Evolutionary conservation across 35 echinoderm and acorn worm genomes (phyloP).

Genomic region (Amphiura filiformis): DNA sequence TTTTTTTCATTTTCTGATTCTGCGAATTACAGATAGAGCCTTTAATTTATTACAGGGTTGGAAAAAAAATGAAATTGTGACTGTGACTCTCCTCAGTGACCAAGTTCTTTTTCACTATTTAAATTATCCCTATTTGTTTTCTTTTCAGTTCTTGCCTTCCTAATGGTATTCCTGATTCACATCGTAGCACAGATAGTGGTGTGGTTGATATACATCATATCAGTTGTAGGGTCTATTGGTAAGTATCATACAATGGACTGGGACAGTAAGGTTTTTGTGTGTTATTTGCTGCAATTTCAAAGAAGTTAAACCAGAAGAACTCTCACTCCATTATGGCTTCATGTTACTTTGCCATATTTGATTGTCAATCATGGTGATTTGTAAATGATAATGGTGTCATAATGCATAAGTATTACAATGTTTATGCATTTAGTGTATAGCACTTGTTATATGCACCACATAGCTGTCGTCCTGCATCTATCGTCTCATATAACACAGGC

Average conservation of each 20-base stretch:
- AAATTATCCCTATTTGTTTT: slow-evolving; percentile 9
- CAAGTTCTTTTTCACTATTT: neutral
- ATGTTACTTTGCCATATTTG: neutral
- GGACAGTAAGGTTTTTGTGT: neutral
- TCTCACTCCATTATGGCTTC: neutral
- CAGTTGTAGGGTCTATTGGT: slow-evolving; percentile 73
- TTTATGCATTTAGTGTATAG: neutral
- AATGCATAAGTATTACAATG: too few species aligned
- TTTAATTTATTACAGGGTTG: neutral
- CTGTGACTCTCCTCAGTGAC: neutral
- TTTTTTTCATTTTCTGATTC: neutral
- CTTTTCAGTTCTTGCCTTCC: slow-evolving; percentile 66
- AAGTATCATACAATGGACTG: neutral
- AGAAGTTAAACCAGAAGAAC: neutral
- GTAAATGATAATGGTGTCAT: neutral
- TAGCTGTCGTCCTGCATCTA: too few species aligned
- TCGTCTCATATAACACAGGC: too few species aligned
- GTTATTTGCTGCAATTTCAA: neutral
- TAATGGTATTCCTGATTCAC: slow-evolving; percentile 86
- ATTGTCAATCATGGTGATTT: neutral
- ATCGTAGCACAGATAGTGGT: slow-evolving; percentile 79
- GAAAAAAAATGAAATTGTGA: neutral
- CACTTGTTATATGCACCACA: too few species aligned
- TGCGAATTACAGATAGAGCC: neutral
- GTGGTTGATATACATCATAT: slow-evolving; percentile 78